These are phyloP conservation scores for Aphis gossypii DNA, from an alignment of 1,140 invertebrate species.

Conservation along the genomic window DNA sequence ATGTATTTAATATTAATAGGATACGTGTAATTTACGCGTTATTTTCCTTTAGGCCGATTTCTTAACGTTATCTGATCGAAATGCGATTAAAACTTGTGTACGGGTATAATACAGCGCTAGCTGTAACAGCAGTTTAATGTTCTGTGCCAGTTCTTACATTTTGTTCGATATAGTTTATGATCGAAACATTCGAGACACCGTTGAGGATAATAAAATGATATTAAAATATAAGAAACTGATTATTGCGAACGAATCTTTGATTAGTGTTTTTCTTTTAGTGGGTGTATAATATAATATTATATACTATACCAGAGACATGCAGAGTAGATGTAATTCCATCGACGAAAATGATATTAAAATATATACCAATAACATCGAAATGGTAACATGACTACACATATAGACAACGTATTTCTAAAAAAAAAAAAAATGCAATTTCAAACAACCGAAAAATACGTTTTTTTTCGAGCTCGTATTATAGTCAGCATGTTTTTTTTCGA, in stretches of 20 bases:
- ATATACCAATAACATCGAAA: neutral
- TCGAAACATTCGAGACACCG: neutral
- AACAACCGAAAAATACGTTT: neutral
- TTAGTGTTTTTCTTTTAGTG: neutral
- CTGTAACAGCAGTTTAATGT: neutral
- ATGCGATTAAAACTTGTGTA: neutral
- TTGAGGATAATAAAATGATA: neutral
- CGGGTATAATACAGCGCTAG: too few relatives aligned
- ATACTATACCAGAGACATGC: too few relatives aligned
- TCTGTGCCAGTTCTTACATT: neutral
- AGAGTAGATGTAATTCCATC: neutral
- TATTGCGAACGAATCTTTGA: neutral
- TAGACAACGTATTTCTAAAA: neutral
- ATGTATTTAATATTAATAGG: neutral
- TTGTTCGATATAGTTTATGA: neutral
- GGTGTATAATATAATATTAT: neutral
- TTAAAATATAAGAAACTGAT: neutral
- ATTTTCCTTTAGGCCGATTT: neutral
- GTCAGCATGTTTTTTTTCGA: neutral
- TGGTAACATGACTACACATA: neutral
- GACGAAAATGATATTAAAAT: neutral
- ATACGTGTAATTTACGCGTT: conserved; percentile 2
- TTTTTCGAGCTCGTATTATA: neutral
- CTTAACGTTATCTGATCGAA: neutral
- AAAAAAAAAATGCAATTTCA: neutral